A percentile compares a stretch with the other conserved stretches of the same genome.
Conservation (phyloP, 2,113 vertebrate genomes). For the Protobothrops mucrosquamatus region DNA sequence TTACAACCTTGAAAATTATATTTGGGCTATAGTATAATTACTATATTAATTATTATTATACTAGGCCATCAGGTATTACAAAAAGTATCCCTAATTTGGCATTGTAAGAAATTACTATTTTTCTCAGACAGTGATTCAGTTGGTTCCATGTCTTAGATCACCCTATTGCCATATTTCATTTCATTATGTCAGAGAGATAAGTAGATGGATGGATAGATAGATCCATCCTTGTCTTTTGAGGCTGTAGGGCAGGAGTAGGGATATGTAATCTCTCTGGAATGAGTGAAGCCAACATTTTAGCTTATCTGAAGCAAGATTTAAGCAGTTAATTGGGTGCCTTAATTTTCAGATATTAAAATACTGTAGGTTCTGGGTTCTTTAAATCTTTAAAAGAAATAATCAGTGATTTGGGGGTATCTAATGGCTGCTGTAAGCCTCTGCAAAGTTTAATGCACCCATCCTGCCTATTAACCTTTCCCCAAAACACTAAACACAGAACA, state of each 20-base stretch:
- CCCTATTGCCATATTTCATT: neutral
- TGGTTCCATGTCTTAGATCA: neutral
- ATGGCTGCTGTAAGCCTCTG: neutral
- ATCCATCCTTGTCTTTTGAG: neutral
- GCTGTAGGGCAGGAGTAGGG: neutral
- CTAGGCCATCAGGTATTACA: neutral
- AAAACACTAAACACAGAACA: neutral
- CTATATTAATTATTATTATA: neutral
- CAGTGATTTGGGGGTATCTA: neutral
- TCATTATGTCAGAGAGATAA: neutral
- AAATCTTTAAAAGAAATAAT: neutral
- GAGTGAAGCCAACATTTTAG: neutral
- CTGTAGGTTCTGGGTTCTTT: neutral
- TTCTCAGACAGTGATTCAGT: neutral
- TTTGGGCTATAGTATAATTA: neutral
- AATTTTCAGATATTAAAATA: neutral
- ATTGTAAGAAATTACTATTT: neutral
- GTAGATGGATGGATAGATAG: neutral
- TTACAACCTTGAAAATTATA: constrained; percentile 15
- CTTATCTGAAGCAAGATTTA: neutral
- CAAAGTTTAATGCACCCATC: neutral
- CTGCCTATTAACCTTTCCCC: neutral
- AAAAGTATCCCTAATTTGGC: neutral
- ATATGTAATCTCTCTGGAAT: neutral
- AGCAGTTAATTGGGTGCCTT: neutral